Evolutionary conservation across 2,888 invertebrate genomes (phyloP).

Genomic region (Gastracanthus pulcherrimus): DNA sequence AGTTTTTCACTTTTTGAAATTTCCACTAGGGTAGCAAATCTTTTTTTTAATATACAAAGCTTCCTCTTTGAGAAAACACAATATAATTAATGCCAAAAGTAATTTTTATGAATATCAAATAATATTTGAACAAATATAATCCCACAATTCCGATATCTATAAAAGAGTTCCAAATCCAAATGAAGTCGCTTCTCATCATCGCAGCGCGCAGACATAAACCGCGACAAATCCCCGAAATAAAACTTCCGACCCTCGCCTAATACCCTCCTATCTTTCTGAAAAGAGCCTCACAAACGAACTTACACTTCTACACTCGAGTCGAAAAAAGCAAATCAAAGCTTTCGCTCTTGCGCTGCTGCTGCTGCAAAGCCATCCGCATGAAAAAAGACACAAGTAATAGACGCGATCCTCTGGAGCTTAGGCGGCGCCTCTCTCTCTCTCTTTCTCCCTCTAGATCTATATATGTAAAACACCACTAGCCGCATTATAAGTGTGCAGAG

Average conservation of each 20-base stretch:
- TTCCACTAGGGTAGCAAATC: too few relatives aligned
- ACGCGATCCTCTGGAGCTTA: background rate
- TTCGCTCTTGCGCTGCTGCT: too few relatives aligned
- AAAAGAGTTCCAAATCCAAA: background rate
- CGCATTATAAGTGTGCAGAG: background rate
- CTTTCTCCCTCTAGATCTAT: background rate
- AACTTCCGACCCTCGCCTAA: background rate
- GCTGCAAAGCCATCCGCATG: background rate
- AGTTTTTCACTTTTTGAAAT: too few relatives aligned
- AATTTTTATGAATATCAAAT: too few relatives aligned
- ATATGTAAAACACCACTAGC: background rate
- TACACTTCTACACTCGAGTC: background rate
- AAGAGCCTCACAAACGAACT: background rate
- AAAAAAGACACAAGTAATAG: background rate
- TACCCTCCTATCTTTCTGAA: background rate
- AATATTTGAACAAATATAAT: too few relatives aligned
- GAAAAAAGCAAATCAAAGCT: background rate
- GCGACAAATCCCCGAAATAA: constrained; percentile 3
- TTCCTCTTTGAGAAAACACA: too few relatives aligned
- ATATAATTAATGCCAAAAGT: too few relatives aligned
- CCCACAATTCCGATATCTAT: too few relatives aligned
- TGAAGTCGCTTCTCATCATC: background rate
- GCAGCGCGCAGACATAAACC: background rate
- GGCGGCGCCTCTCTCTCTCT: background rate
- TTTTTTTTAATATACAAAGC: too few relatives aligned